These are phyloP conservation scores for Cisticola juncidis DNA, from an alignment of 2,113 vertebrate genomes.

Conservation along the genomic window DNA sequence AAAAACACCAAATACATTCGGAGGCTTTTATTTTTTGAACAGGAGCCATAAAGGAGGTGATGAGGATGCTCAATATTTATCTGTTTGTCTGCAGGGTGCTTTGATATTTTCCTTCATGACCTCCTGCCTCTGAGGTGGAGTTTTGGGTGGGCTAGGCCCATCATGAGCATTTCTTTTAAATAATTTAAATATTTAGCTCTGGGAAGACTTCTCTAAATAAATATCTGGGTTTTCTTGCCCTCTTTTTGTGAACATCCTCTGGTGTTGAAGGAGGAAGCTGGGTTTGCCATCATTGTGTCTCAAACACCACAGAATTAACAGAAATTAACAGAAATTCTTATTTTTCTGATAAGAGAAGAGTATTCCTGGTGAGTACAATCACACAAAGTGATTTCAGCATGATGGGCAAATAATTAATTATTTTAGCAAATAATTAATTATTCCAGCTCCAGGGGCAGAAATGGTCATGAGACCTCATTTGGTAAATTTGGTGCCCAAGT, in stretches of 20 bases:
- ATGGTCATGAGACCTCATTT: accelerated
- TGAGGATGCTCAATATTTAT: background rate
- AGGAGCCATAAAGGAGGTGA: background rate
- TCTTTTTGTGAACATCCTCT: background rate
- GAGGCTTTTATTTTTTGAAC: background rate
- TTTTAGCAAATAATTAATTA: background rate
- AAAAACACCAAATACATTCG: background rate
- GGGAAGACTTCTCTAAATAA: background rate
- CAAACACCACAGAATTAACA: background rate
- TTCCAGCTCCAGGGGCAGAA: background rate
- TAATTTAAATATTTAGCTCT: background rate
- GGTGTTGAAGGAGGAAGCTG: background rate
- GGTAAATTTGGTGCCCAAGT: background rate
- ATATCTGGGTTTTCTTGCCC: accelerated
- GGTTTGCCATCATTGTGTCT: background rate
- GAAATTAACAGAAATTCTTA: background rate
- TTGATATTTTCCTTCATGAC: background rate
- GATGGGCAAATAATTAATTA: too few species aligned
- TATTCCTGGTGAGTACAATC: background rate
- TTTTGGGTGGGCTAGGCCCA: background rate
- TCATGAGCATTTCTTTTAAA: background rate
- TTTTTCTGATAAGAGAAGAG: background rate
- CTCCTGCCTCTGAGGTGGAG: background rate
- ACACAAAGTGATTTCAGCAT: accelerated
- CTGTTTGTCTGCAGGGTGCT: background rate